Conservation (phyloP, 2,888 invertebrate genomes). For the Hemistola chrysoprasaria region DNA sequence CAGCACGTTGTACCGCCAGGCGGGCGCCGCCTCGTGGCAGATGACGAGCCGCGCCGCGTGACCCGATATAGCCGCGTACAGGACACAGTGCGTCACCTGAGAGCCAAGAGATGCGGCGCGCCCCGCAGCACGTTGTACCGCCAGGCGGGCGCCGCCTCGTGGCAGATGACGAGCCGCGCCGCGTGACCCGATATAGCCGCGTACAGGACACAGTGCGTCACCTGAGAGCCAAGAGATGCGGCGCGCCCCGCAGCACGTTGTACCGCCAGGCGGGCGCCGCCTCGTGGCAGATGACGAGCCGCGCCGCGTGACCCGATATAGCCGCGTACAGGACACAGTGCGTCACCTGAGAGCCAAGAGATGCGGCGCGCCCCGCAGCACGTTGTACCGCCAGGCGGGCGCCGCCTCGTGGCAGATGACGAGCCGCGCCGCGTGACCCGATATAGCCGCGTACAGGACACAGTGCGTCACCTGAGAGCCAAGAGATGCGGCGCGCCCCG, state of each 20-base stretch:
- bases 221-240: slow-evolving; percentile 95
- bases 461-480: slow-evolving; percentile 88
- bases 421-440: too few relatives aligned
- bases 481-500: slow-evolving; percentile 87
- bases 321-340: too few relatives aligned
- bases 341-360: slow-evolving; percentile 90
- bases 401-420: background rate
- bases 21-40: slow-evolving; percentile 98
- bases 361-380: slow-evolving; percentile 81
- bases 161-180: slow-evolving; percentile 95
- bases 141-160: slow-evolving; percentile 99
- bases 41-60: slow-evolving; percentile 94
- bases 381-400: too few relatives aligned
- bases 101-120: too few relatives aligned
- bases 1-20: slow-evolving; percentile 97
- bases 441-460: too few relatives aligned
- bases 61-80: too few relatives aligned
- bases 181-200: too few relatives aligned
- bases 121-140: slow-evolving; percentile 96
- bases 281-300: slow-evolving; percentile 98
- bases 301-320: slow-evolving; percentile 90
- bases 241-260: slow-evolving; percentile 96
- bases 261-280: slow-evolving; percentile 99
- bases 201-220: slow-evolving; percentile 19
- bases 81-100: too few relatives aligned